Evolutionary conservation across 1,140 invertebrate genomes (phyloP).

Genomic region (Eupristina koningsbergeri): DNA sequence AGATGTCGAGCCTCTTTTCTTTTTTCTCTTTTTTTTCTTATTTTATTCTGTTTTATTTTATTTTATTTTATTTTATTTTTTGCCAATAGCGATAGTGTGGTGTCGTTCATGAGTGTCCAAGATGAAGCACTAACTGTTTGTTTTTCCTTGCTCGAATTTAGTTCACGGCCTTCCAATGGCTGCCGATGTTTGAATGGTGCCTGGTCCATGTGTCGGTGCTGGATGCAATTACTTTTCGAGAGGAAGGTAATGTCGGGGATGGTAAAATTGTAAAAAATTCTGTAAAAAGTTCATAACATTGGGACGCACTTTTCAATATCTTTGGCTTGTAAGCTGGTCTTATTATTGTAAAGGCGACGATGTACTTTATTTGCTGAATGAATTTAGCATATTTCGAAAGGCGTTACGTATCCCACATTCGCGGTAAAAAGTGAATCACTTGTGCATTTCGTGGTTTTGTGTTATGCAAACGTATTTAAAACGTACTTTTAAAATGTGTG

Average conservation of each 20-base stretch:
- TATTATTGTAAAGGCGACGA: not conserved
- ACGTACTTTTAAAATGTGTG: too few relatives aligned
- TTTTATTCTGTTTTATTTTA: too few relatives aligned
- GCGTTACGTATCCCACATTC: not conserved
- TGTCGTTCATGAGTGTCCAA: not conserved
- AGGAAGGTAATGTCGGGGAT: not conserved
- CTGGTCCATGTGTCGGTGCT: not conserved
- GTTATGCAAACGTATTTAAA: not conserved
- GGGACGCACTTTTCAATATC: not conserved
- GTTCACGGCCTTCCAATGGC: too few relatives aligned
- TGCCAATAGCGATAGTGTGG: not conserved
- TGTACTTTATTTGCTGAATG: not conserved
- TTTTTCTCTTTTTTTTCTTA: too few relatives aligned
- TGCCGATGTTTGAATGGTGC: not conserved
- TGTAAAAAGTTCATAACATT: not conserved
- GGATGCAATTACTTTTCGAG: not conserved
- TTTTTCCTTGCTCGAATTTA: not conserved
- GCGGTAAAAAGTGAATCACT: not conserved
- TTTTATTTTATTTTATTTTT: too few relatives aligned
- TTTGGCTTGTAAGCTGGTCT: not conserved
- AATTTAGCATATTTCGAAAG: not conserved
- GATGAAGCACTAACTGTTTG: not conserved
- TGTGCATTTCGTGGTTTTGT: not conserved
- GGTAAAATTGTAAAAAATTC: not conserved
- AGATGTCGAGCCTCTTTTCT: not conserved